Evolutionary conservation across 1,140 invertebrate genomes (phyloP), one percentile per base, ranked within the genome.

Genomic region (Sitobion miscanthi): DNA sequence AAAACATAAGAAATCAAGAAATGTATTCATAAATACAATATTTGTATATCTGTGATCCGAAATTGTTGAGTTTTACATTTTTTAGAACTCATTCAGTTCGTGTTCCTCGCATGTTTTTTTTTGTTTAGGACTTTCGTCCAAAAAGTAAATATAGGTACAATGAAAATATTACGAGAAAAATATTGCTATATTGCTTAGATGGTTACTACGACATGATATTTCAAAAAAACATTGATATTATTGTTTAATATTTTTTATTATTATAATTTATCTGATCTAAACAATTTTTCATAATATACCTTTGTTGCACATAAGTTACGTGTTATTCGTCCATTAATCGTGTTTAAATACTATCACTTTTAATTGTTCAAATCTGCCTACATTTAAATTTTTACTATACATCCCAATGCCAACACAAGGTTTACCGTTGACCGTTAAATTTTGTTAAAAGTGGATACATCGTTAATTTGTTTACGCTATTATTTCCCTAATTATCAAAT

Each of bases 401-500:
- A 42, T 85, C 20, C 86, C 86, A 88, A 88, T 88, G 86, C 86
- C 86, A 88, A 42, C 9, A 52, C 47, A 88, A 49, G 47, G 86
- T 52, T 88, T 47, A 21, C n/a, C 42, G 42, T 30, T 42, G 25
- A 85, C n/a, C n/a, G 62, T 77, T 77, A 77, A 77, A 0, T 83
- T 83, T 38, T 20, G 35, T 38, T 20, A 38, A 83, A 23, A 45
- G 38, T 86, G 23, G 35, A 83, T 77, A 38, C 35, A 38, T 83
- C 17, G 20, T 83, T 38, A 83, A 21, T 20, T 35, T 38, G 45
- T 54, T 85, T 42, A 85, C 83, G 23, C 38, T 45, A 45, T 85
- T 45, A 85, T 85, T 85, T 85, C 35, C 8, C 38, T 23, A 42
- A 9, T 83, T 38, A 83, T 83, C 77, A 38, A 83, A 83, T 38